These are phyloP conservation scores for Phoebastria nigripes DNA, from an alignment of 2,797 vertebrate species.

Conservation along the genomic window DNA sequence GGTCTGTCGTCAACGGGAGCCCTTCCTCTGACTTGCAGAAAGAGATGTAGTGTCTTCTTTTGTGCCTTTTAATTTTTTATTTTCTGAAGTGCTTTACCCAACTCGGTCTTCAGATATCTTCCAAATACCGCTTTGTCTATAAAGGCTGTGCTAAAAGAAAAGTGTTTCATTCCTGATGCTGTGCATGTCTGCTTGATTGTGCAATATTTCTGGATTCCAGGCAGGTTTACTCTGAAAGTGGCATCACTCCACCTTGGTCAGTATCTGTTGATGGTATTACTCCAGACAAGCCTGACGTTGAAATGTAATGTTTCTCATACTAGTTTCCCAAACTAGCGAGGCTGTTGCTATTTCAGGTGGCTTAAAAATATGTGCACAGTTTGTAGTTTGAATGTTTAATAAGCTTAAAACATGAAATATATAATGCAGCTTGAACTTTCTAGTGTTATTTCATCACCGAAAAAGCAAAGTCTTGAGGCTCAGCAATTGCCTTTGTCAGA, in stretches of 20 bases:
- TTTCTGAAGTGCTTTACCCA: background rate
- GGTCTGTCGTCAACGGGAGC: background rate
- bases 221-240: background rate
- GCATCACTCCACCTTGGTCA: background rate
- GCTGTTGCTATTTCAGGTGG: constrained; percentile 71
- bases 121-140: background rate
- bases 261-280: background rate
- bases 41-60: background rate
- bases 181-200: background rate
- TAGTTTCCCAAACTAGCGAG: constrained; percentile 17
- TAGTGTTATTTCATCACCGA: constrained; percentile 68
- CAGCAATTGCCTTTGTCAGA: constrained; percentile 65
- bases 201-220: background rate
- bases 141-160: background rate
- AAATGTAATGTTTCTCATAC: constrained; percentile 25
- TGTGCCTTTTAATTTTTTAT: background rate
- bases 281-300: background rate
- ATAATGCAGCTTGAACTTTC: constrained; percentile 70
- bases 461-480: constrained; percentile 66
- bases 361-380: constrained; percentile 63
- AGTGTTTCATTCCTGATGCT: background rate
- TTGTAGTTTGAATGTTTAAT: constrained; percentile 71
- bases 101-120: background rate
- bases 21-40: background rate
- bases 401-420: constrained; percentile 71